Evolutionary conservation across 92 coral and sea anemone genomes (phyloP).

Genomic region (Palythoa grandiflora): DNA sequence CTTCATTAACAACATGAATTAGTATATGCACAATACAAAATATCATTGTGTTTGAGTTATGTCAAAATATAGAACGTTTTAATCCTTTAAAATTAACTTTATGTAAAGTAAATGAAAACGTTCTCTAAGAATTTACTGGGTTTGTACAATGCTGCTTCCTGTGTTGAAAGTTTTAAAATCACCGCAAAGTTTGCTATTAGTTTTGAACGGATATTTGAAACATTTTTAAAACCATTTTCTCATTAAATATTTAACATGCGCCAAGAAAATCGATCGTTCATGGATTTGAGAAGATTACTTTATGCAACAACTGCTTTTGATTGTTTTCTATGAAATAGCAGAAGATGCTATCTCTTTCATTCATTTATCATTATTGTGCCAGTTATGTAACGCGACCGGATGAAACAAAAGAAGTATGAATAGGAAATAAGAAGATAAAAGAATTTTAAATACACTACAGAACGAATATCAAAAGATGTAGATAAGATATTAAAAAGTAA

Average conservation of each 20-base stretch:
- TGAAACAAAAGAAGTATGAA: slow-evolving; percentile 25
- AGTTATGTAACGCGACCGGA: slow-evolving; percentile 20
- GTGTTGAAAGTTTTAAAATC: background rate
- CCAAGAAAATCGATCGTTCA: background rate
- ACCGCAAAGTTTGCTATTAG: background rate
- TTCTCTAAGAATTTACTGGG: background rate
- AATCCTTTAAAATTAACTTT: background rate
- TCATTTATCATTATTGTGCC: background rate
- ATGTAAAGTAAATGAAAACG: background rate
- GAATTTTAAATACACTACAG: background rate
- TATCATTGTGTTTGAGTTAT: background rate
- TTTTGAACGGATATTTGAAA: no score
- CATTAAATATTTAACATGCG: slow-evolving; percentile 1
- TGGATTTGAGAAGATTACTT: background rate
- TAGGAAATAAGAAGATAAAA: background rate
- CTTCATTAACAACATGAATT: background rate
- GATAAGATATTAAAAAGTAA: background rate
- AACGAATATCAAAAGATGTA: background rate
- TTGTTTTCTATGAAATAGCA: background rate
- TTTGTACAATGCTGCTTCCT: background rate
- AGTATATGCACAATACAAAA: background rate
- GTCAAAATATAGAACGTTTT: background rate
- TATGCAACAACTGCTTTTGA: background rate
- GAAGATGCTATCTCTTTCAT: background rate
- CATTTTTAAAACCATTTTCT: background rate